phyloP scores from a whole-genome alignment of 2,113 vertebrate species.

The Thamnaconus septentrionalis region DNA sequence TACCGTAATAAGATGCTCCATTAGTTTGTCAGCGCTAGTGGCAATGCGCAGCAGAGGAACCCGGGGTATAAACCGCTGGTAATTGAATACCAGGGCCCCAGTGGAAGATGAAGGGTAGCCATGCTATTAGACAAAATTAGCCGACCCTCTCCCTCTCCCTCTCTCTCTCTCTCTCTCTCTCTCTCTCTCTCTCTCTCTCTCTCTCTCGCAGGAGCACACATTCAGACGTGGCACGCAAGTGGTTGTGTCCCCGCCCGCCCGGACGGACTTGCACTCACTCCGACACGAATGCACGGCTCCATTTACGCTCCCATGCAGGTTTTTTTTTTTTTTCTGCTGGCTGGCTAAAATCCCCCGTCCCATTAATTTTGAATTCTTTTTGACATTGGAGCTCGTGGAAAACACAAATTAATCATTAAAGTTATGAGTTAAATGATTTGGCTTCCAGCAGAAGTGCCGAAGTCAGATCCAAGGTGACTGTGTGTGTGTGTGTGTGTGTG shows the following conservation, averaged over 20 bases:
- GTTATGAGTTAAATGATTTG: slow-evolving; percentile 20
- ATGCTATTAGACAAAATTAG: slow-evolving; percentile 75
- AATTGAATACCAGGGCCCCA: slow-evolving; percentile 68
- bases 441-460: slow-evolving; percentile 3
- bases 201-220: slow-evolving; percentile 60
- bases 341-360: slow-evolving; percentile 1
- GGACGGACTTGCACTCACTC: slow-evolving; percentile 1
- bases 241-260: slow-evolving; percentile 4
- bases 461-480: background rate
- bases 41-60: slow-evolving; percentile 48
- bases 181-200: background rate
- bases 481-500: background rate
- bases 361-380: slow-evolving; percentile 32
- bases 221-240: slow-evolving; percentile 45
- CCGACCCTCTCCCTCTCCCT: background rate
- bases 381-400: slow-evolving; percentile 14
- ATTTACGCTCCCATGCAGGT: slow-evolving; percentile 3
- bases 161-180: background rate
- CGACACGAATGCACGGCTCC: slow-evolving; percentile 7
- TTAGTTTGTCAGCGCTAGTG: slow-evolving; percentile 57
- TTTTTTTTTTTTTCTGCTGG: background rate
- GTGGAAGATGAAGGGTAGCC: slow-evolving; percentile 68
- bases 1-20: slow-evolving; percentile 56
- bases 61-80: slow-evolving; percentile 63
- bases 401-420: slow-evolving; percentile 34